phyloP scores from a whole-genome alignment of 64 coral and sea anemone species.

The Stichodactyla mertensii region DNA sequence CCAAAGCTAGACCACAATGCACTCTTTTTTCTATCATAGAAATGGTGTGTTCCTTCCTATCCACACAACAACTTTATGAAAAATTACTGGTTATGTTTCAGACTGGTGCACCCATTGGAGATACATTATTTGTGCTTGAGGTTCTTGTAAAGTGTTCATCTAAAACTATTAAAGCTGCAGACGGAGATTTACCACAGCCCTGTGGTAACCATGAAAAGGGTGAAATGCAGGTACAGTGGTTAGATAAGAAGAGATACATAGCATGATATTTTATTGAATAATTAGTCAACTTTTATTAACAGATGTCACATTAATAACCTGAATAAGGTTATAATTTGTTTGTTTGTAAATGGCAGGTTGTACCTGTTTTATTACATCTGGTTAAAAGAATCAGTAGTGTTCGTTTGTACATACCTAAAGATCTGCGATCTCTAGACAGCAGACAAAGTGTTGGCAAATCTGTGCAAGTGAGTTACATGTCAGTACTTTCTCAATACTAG shows the following conservation, averaged over 20 bases:
- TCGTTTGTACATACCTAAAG: slow-evolving; percentile 93
- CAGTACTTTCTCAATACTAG: too few species aligned
- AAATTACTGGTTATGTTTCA: not conserved
- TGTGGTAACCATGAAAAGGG: slow-evolving; percentile 78
- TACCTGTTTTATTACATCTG: slow-evolving; percentile 88
- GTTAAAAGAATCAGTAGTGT: slow-evolving; percentile 89
- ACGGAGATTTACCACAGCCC: slow-evolving; percentile 76
- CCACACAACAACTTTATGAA: too few species aligned
- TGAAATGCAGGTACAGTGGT: slow-evolving; percentile 81
- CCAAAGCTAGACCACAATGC: too few species aligned
- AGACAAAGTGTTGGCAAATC: slow-evolving; percentile 97
- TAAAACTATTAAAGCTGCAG: slow-evolving; percentile 75
- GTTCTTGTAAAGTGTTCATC: slow-evolving; percentile 83
- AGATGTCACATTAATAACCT: not conserved
- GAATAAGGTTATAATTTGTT: not conserved
- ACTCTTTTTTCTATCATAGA: too few species aligned
- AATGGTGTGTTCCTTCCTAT: too few species aligned
- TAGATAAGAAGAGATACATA: not conserved
- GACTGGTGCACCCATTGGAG: slow-evolving; percentile 47
- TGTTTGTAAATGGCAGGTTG: slow-evolving; percentile 51
- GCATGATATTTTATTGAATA: not conserved
- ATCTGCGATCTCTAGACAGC: slow-evolving; percentile 88
- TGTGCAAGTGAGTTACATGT: slow-evolving; percentile 53
- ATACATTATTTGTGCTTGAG: slow-evolving; percentile 81
- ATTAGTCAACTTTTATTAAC: too few species aligned